A percentile compares a stretch with the other conserved stretches of the same genome.
phyloP scores from a whole-genome alignment of 2,888 invertebrate genomes.

The Dysmachus trigonus region DNA sequence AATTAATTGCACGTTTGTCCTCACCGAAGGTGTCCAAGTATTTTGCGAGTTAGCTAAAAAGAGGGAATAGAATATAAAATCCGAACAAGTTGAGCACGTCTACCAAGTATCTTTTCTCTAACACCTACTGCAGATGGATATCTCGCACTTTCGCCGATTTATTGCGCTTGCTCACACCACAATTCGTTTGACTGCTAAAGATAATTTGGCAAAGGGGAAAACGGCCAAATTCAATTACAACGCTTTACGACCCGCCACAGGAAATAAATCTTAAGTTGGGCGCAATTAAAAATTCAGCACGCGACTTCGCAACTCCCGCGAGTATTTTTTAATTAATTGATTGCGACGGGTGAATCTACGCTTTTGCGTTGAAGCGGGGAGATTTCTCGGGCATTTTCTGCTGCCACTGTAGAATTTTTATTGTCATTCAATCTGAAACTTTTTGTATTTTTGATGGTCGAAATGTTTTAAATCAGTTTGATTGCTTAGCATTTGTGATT shows the following conservation, averaged over 20 bases:
- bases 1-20: neutral
- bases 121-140: neutral
- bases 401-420: neutral
- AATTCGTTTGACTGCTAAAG: neutral
- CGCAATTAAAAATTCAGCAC: neutral
- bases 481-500: neutral
- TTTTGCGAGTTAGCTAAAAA: neutral
- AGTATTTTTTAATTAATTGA: neutral
- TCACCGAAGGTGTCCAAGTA: neutral
- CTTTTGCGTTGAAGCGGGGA: neutral
- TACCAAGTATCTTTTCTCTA: neutral
- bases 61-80: neutral
- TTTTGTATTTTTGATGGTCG: neutral
- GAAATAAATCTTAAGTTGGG: neutral
- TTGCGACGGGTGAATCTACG: neutral
- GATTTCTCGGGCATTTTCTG: neutral
- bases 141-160: neutral
- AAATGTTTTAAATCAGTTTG: neutral
- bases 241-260: neutral
- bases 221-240: constrained; percentile 10
- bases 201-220: neutral
- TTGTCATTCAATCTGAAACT: neutral
- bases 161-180: neutral
- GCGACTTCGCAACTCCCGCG: neutral
- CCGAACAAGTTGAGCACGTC: neutral